Evolutionary conservation across 2,113 vertebrate genomes (phyloP).

Genomic region (Salminus brasiliensis): DNA sequence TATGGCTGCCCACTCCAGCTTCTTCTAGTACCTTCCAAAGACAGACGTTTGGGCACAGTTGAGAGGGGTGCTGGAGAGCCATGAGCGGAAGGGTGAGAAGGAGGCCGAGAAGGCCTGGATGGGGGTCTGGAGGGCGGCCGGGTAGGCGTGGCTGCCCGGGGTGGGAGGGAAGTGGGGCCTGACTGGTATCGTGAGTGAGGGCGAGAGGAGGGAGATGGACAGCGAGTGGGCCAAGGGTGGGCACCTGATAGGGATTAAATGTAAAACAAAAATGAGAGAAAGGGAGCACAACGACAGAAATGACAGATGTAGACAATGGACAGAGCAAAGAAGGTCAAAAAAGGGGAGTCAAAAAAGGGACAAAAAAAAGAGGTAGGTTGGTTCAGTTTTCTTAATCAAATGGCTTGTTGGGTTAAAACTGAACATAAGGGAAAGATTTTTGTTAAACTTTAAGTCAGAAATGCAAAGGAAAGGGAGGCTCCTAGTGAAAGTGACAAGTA

Average conservation of each 20-base stretch:
- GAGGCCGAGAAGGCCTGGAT: constrained; percentile 97
- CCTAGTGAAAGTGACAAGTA: background rate
- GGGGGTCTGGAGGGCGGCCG: constrained; percentile 98
- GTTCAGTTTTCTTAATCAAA: no score
- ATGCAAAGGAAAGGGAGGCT: background rate
- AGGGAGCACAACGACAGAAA: constrained; percentile 25
- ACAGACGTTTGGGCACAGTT: constrained; percentile 98
- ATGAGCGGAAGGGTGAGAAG: constrained; percentile 98
- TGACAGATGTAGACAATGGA: background rate
- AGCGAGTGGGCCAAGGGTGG: constrained; percentile 98
- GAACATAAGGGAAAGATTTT: background rate
- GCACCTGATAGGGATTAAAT: constrained; percentile 88
- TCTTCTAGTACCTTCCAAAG: constrained; percentile 97
- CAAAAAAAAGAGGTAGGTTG: constrained; percentile 30
- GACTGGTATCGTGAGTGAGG: constrained; percentile 99
- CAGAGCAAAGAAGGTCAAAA: constrained; percentile 42
- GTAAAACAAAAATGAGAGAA: constrained; percentile 30
- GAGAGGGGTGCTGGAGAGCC: constrained; percentile 93
- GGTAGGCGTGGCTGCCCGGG: constrained; percentile 97
- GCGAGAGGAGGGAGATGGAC: constrained; percentile 98
- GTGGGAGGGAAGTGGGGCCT: constrained; percentile 94
- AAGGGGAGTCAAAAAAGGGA: constrained; percentile 66
- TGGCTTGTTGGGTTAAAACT: no score
- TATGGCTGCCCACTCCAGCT: constrained; percentile 74
- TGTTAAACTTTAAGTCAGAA: background rate